These are phyloP conservation scores for Bicyclus anynana DNA, from an alignment of 1,140 invertebrate genomes.

Conservation along the genomic window DNA sequence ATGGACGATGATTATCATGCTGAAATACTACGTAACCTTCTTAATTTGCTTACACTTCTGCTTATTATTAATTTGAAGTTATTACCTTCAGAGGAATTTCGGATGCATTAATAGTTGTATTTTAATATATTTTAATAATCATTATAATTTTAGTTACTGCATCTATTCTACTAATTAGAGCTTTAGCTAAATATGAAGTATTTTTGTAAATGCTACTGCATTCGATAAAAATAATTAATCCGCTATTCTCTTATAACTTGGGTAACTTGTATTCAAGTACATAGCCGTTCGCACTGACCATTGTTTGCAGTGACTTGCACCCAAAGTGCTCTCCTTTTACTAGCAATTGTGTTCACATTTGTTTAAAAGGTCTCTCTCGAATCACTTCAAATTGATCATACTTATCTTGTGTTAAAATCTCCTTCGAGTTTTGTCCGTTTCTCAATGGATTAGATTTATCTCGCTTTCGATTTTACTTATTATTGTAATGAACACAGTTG, in stretches of 20 bases:
- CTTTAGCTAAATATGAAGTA: too few relatives aligned
- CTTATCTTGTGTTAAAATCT: slow-evolving; percentile 8
- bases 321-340: slow-evolving; percentile 38
- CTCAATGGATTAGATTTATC: not conserved
- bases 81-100: too few relatives aligned
- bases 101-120: too few relatives aligned
- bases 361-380: slow-evolving; percentile 19
- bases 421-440: not conserved
- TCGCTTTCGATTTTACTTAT: not conserved
- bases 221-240: too few relatives aligned
- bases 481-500: not conserved
- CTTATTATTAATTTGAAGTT: too few relatives aligned
- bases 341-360: slow-evolving; percentile 26
- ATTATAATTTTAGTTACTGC: too few relatives aligned
- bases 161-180: too few relatives aligned
- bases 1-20: too few relatives aligned
- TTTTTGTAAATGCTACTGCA: too few relatives aligned
- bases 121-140: too few relatives aligned
- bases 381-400: slow-evolving; percentile 11
- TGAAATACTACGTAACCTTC: too few relatives aligned
- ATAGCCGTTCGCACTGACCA: slow-evolving; percentile 22
- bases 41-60: too few relatives aligned
- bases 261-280: not conserved
- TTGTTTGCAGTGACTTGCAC: slow-evolving; percentile 60
- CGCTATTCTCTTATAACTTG: slow-evolving; percentile 12